Conservation (phyloP, 2,888 invertebrate species). For the Andrena bicolor region DNA sequence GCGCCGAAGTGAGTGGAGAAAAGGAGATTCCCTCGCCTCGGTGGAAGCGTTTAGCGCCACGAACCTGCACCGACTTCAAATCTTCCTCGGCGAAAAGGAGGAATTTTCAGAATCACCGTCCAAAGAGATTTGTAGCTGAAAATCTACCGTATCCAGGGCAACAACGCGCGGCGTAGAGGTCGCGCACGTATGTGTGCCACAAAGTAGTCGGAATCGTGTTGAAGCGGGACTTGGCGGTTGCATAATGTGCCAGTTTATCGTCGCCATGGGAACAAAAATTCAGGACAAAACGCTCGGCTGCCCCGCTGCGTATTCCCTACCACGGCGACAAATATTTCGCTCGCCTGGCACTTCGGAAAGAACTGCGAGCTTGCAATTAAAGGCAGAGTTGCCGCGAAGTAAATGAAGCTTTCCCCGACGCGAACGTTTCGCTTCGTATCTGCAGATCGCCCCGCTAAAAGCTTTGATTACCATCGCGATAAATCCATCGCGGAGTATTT, state of each 20-base stretch:
- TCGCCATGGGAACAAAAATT: constrained; percentile 39
- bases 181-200: constrained; percentile 20
- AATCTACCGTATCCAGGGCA: constrained; percentile 45
- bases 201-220: constrained; percentile 4
- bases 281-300: constrained; percentile 4
- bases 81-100: background rate
- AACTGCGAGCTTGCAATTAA: background rate
- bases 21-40: constrained; percentile 4
- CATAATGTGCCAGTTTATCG: constrained; percentile 54
- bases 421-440: constrained; percentile 2
- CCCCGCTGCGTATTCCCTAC: background rate
- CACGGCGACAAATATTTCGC: background rate
- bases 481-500: constrained; percentile 23
- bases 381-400: background rate
- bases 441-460: constrained; percentile 2
- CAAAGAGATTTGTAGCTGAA: constrained; percentile 48
- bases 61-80: constrained; percentile 4
- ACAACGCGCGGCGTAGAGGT: constrained; percentile 44
- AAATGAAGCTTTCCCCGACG: background rate
- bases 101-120: constrained; percentile 41
- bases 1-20: background rate
- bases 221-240: constrained; percentile 31
- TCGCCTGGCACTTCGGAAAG: background rate
- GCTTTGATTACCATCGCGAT: constrained; percentile 20
- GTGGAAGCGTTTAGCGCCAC: background rate